These are phyloP conservation scores for Notamacropus eugenii DNA, from an alignment of 2,797 vertebrate species.

Conservation along the genomic window DNA sequence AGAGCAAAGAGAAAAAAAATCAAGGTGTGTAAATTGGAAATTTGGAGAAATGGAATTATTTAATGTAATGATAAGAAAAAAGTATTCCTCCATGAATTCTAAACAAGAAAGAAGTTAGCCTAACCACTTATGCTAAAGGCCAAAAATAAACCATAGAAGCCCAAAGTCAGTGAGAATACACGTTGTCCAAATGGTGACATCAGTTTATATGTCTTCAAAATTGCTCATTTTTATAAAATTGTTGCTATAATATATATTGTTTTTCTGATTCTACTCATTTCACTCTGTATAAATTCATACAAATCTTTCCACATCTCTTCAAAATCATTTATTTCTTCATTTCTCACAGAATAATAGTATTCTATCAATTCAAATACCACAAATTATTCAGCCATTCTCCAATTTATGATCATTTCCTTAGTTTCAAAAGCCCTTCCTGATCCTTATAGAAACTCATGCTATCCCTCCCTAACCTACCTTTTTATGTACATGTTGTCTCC, in stretches of 20 bases:
- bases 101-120: neutral
- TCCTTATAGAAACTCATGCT: neutral
- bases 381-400: neutral
- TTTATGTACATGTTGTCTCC: neutral
- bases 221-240: neutral
- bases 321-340: neutral
- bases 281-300: neutral
- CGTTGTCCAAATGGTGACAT: neutral
- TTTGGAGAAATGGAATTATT: neutral
- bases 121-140: neutral
- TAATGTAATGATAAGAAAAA: neutral
- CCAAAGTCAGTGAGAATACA: neutral
- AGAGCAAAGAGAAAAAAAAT: neutral
- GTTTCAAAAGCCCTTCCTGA: neutral
- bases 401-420: neutral
- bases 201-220: neutral
- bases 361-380: neutral
- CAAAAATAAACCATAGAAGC: neutral
- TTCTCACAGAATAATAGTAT: neutral
- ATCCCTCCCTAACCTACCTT: neutral
- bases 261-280: neutral
- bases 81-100: neutral
- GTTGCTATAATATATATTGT: neutral
- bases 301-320: neutral
- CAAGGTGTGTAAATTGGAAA: neutral